Evolutionary conservation across 2,113 vertebrate species (phyloP).

Genomic region (Haemorhous mexicanus): DNA sequence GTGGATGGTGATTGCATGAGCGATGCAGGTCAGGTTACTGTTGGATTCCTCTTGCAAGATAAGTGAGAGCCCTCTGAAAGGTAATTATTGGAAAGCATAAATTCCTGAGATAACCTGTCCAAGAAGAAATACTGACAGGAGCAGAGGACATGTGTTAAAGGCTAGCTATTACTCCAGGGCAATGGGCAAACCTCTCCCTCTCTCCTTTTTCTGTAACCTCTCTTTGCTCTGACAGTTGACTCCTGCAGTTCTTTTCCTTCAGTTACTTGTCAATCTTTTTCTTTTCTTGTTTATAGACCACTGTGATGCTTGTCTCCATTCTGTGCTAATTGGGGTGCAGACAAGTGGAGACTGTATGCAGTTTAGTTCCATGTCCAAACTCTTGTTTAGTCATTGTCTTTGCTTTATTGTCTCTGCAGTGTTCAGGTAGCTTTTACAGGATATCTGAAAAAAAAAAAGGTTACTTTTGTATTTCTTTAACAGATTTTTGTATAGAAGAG

Average conservation of each 20-base stretch:
- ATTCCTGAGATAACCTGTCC: slow-evolving; percentile 76
- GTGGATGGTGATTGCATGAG: slow-evolving; percentile 59
- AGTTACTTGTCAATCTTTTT: background rate
- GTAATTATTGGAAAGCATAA: slow-evolving; percentile 78
- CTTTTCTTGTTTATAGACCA: background rate
- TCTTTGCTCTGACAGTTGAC: background rate
- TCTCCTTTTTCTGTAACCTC: background rate
- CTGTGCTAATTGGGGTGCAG: background rate
- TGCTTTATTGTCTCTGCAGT: background rate
- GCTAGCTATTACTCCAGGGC: slow-evolving; percentile 9
- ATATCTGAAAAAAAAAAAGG: background rate
- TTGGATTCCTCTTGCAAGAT: slow-evolving; percentile 73
- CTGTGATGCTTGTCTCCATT: background rate
- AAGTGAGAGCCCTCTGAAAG: slow-evolving; percentile 71
- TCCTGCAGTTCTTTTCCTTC: background rate
- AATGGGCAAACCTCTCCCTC: slow-evolving; percentile 23
- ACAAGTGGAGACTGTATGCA: background rate
- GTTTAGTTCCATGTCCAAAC: background rate
- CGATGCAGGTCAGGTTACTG: slow-evolving; percentile 66
- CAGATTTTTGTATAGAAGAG: background rate
- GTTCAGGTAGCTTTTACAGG: background rate
- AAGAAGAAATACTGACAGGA: slow-evolving; percentile 68
- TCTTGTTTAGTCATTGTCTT: background rate
- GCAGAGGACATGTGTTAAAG: slow-evolving; percentile 55
- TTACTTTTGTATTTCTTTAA: background rate